Base-by-base conservation (phyloP, 2,888 invertebrate species). In the Hecatera dysodea region DNA sequence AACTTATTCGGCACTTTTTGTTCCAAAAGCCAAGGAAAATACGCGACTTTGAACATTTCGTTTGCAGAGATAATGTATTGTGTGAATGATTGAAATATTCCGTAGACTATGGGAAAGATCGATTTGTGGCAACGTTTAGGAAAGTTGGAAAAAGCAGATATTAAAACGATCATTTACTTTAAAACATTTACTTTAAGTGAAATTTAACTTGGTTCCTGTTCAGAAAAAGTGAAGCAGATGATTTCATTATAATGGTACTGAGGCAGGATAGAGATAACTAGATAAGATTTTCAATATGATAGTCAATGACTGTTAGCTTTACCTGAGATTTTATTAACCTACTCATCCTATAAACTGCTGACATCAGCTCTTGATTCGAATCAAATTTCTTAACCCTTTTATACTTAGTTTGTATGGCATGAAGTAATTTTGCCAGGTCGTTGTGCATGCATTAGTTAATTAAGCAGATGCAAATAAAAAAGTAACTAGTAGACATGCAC, bases 1-100 rank as follows among this genome's bases (percentile, higher is more conserved):
- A 79, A 84, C 82, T 82, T 86, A 85, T 86, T 82, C 56, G 78
- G 78, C 72, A 79, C 75, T 89, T 90, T 89, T 90, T 90, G 79
- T 84, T 71, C 71, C 84, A 85, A 87, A 87, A 85, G 81, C 71
- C 83, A 75, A 82, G 80, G 78, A 84, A 81, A 74, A 62, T 48
- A 67, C 48, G 67, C 74, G 57, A 67, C 67, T 67, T 77, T 81
- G 57, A 79, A 80, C 76, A 85, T 87, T 85, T 87, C 79, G 71
- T 82, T 72, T 66, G 68, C 69, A 57, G 64, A 78, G 75, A 76
- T 73, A 79, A 67, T 74, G 57, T 68, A 73, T 68, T 76, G 73
- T 80, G 78, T 71, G 78, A 75, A 71, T 66, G 55, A 61, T 67
- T 69, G 60, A 53, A 64, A 36, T 39, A 57, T 46, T 62, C 52